Evolutionary conservation across 2,888 invertebrate species (phyloP), one percentile per base, ranked within the genome.

Genomic region (Nowickia ferox): DNA sequence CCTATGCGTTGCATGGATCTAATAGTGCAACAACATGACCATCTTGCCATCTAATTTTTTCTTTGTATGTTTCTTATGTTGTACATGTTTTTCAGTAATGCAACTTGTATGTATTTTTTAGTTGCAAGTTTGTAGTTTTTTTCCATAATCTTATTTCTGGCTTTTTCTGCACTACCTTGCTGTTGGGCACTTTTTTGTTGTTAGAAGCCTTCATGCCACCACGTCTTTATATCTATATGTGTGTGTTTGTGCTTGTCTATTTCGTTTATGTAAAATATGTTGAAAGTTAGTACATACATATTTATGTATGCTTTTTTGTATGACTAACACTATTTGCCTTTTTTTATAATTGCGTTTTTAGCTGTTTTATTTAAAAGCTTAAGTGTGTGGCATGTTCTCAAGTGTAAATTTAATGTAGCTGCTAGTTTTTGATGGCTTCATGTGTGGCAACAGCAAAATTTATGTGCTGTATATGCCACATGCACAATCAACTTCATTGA

Each of bases 1-100:
- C 82, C 86, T 83, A 76, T 83, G 82, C 86, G 86, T 86, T 83
- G 82, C 71, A 61, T 83, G 68, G 19, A 53, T 86, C 66, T 86
- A 82, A 86, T 76, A 75, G 63, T 76, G 48, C 51, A 59, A 68
- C 83, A 74, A 66, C 59, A 78, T 83, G 66, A 13, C 42, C 44
- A 77, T 66, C 48, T 46, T 59, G 71, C 75, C 38, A 51, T 53
- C 15, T 68, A 4, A 11, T 69, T 51, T 22, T 53, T 0, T 76
- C 46, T 68, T 61, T 15, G 19, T 72, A 9, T 68, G 13, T 75
- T 74, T 61, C 19, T 9, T 44, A 77, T 77, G 83, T 78, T 22
- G 69, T 72, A 77, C 83, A 83, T 78, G 83, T 61, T 78, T 78
- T 83, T 78, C 59, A 72, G 72, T 78, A 83, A 83, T 83, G 83